phyloP scores from a whole-genome alignment of 2,888 invertebrate species.

The Physocephala rufipes region DNA sequence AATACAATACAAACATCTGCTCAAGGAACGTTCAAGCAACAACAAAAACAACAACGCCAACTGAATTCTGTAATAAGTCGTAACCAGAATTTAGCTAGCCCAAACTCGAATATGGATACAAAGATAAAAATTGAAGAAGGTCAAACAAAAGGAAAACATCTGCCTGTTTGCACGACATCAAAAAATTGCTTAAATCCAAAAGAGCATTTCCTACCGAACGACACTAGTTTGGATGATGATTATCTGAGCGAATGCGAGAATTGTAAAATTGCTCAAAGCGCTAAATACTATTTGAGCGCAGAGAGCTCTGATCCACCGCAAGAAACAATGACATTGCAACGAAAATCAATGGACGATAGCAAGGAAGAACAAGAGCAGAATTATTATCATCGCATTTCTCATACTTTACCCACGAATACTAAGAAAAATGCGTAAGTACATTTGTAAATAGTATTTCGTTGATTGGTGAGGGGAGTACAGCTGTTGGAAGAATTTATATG shows the following conservation, averaged over 20 bases:
- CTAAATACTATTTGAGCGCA: slow-evolving; percentile 72
- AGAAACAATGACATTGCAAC: slow-evolving; percentile 76
- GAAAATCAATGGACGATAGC: slow-evolving; percentile 66
- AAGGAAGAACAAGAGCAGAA: slow-evolving; percentile 66
- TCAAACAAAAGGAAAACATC: slow-evolving; percentile 57
- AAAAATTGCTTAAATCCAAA: slow-evolving; percentile 66
- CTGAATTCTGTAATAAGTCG: slow-evolving; percentile 8
- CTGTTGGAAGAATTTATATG: too few relatives aligned
- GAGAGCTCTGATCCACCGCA: slow-evolving; percentile 69
- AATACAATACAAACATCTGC: slow-evolving; percentile 58
- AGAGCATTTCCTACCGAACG: slow-evolving; percentile 66
- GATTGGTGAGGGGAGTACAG: too few relatives aligned
- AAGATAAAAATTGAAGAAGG: neutral
- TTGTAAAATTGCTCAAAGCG: slow-evolving; percentile 80
- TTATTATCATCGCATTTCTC: slow-evolving; percentile 72
- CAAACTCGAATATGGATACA: slow-evolving; percentile 12
- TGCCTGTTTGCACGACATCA: slow-evolving; percentile 66
- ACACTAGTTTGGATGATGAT: slow-evolving; percentile 71
- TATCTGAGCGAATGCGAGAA: slow-evolving; percentile 87
- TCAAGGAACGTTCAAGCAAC: slow-evolving; percentile 29
- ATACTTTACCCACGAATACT: slow-evolving; percentile 73
- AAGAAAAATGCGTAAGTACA: slow-evolving; percentile 65
- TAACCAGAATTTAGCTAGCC: slow-evolving; percentile 28
- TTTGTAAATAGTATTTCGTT: neutral
- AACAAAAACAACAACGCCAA: slow-evolving; percentile 29